Evolutionary conservation across 53 echinoderm and acorn worm genomes (phyloP).

Genomic region (Stichopus horrens): DNA sequence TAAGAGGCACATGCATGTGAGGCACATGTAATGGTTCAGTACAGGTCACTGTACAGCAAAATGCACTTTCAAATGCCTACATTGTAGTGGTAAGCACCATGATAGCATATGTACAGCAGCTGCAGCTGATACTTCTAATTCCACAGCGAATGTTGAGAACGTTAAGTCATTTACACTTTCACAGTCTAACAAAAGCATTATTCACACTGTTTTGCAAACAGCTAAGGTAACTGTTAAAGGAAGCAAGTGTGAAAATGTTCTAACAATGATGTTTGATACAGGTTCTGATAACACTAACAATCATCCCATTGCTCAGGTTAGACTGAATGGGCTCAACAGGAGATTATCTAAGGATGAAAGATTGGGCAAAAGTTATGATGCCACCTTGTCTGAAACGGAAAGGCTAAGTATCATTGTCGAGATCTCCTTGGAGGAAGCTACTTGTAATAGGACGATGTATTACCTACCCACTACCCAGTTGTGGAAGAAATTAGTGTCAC

Average conservation of each 20-base stretch:
- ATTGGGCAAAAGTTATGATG: conserved; percentile 24
- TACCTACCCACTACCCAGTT: conserved; percentile 32
- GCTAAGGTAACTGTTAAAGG: conserved; percentile 44
- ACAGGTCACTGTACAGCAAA: conserved; percentile 31
- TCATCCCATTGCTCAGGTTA: not conserved
- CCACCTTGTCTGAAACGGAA: conserved; percentile 39
- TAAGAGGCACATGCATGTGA: conserved; percentile 28
- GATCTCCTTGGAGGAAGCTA: not conserved
- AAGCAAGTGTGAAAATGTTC: not conserved
- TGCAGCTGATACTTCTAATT: not conserved
- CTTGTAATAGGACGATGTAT: not conserved
- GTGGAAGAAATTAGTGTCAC: conserved; percentile 37
- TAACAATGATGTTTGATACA: conserved; percentile 38
- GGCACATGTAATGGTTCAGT: conserved; percentile 12
- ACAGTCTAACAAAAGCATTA: not conserved
- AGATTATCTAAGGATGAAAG: conserved; percentile 37
- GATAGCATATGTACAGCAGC: conserved; percentile 1
- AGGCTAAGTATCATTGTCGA: conserved; percentile 23
- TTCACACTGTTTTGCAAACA: conserved; percentile 43
- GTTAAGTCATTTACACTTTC: conserved; percentile 4
- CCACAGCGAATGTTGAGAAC: not conserved
- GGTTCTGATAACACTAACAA: conserved; percentile 28
- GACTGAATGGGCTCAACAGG: conserved; percentile 18
- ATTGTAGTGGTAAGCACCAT: conserved; percentile 23
- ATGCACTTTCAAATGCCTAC: not conserved